Percentiles rank a stretch among this genome's conserved stretches.
phyloP scores from a whole-genome alignment of 2,888 invertebrate species.

The Parochlus steinenii region DNA sequence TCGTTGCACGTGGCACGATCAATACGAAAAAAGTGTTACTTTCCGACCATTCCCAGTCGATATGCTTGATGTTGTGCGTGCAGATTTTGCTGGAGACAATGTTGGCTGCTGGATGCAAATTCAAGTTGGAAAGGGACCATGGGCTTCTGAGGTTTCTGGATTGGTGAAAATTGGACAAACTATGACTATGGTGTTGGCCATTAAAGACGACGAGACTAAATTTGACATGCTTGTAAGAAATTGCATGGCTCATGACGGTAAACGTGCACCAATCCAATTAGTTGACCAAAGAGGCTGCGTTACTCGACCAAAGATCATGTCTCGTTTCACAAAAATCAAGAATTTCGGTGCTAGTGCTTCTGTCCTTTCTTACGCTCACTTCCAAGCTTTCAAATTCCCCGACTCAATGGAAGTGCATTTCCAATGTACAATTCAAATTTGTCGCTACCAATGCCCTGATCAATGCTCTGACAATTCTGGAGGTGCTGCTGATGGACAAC shows the following conservation, averaged over 20 bases:
- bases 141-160: slow-evolving; percentile 90
- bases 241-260: slow-evolving; percentile 88
- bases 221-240: slow-evolving; percentile 91
- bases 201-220: slow-evolving; percentile 87
- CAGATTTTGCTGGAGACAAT: slow-evolving; percentile 89
- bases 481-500: slow-evolving; percentile 26
- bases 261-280: slow-evolving; percentile 80
- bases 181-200: slow-evolving; percentile 92
- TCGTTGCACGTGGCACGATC: slow-evolving; percentile 89
- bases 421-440: slow-evolving; percentile 89
- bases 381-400: slow-evolving; percentile 91
- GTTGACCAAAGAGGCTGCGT: slow-evolving; percentile 88
- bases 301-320: slow-evolving; percentile 82
- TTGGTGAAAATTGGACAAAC: slow-evolving; percentile 90
- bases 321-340: slow-evolving; percentile 84
- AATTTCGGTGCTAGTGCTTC: slow-evolving; percentile 89
- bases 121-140: slow-evolving; percentile 86
- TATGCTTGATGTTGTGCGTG: slow-evolving; percentile 86
- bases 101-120: slow-evolving; percentile 97
- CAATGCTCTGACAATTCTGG: slow-evolving; percentile 56
- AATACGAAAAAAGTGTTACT: slow-evolving; percentile 88
- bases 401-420: slow-evolving; percentile 95
- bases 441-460: slow-evolving; percentile 82
- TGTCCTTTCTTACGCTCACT: slow-evolving; percentile 80
- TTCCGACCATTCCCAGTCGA: slow-evolving; percentile 90